Conservation (phyloP, 1,140 invertebrate genomes). For the Diorhabda elongata region DNA sequence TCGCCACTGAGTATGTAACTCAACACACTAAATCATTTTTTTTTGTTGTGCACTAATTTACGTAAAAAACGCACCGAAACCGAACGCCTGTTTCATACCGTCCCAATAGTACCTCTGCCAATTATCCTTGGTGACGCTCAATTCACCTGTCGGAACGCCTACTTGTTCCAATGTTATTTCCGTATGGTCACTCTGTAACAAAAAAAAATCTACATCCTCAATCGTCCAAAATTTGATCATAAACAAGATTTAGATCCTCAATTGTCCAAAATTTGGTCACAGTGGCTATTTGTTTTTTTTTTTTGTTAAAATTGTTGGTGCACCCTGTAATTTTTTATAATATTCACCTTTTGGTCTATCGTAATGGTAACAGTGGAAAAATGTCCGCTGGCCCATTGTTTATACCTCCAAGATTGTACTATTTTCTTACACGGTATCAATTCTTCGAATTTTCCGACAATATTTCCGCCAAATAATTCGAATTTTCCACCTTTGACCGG, state of each 20-base stretch:
- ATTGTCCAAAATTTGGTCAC: too few relatives aligned
- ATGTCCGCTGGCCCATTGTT: slow-evolving; percentile 90
- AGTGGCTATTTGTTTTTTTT: too few relatives aligned
- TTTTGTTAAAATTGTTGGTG: too few relatives aligned
- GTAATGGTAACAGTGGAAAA: slow-evolving; percentile 84
- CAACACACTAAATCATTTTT: too few relatives aligned
- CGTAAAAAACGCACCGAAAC: slow-evolving; percentile 70
- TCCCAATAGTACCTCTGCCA: slow-evolving; percentile 93
- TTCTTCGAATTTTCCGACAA: slow-evolving; percentile 83
- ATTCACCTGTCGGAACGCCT: slow-evolving; percentile 73
- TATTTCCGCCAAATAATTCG: slow-evolving; percentile 87
- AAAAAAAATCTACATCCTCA: background rate
- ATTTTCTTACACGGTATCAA: slow-evolving; percentile 81
- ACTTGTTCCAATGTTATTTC: slow-evolving; percentile 74
- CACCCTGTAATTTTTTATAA: background rate
- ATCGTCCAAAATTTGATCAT: too few relatives aligned
- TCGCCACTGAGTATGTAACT: too few relatives aligned
- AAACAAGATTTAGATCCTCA: too few relatives aligned
- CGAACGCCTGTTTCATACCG: slow-evolving; percentile 87
- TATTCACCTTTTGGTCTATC: slow-evolving; percentile 71
- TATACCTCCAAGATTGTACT: slow-evolving; percentile 90
- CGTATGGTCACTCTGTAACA: slow-evolving; percentile 70
- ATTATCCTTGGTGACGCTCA: slow-evolving; percentile 77
- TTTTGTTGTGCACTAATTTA: background rate
- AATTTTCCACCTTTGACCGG: slow-evolving; percentile 81